These are phyloP conservation scores for Drosophila formosana DNA, from an alignment of 2,888 invertebrate species.

Conservation along the genomic window DNA sequence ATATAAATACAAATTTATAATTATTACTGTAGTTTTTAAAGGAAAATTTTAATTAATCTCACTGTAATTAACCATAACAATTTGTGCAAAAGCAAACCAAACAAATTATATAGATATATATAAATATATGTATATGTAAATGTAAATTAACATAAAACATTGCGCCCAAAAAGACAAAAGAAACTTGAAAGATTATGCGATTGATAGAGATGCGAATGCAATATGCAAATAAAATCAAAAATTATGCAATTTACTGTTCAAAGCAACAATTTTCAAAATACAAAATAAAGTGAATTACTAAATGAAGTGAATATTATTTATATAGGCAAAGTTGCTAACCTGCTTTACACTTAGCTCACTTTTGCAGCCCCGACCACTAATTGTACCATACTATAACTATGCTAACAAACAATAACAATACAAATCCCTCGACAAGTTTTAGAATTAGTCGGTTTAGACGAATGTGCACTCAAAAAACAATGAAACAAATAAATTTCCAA, in stretches of 20 bases:
- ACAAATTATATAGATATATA: constrained; percentile 53
- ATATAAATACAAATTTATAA: constrained; percentile 60
- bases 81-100: constrained; percentile 36
- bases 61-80: constrained; percentile 75
- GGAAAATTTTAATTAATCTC: constrained; percentile 68
- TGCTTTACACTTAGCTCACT: constrained; percentile 70
- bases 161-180: constrained; percentile 72
- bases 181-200: constrained; percentile 34
- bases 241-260: constrained; percentile 73
- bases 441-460: constrained; percentile 44
- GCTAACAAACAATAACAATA: constrained; percentile 37
- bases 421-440: constrained; percentile 21
- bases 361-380: constrained; percentile 62
- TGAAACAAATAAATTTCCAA: constrained; percentile 17
- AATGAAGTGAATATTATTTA: constrained; percentile 49
- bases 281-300: constrained; percentile 27
- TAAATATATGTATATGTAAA: constrained; percentile 28
- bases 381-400: constrained; percentile 69
- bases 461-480: constrained; percentile 39
- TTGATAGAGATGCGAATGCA: constrained; percentile 26
- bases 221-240: constrained; percentile 67
- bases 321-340: constrained; percentile 62
- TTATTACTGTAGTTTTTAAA: constrained; percentile 74
- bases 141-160: constrained; percentile 65
- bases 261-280: constrained; percentile 53